These are phyloP conservation scores for Xenentodon cancila DNA, from an alignment of 2,797 vertebrate genomes.

Conservation along the genomic window DNA sequence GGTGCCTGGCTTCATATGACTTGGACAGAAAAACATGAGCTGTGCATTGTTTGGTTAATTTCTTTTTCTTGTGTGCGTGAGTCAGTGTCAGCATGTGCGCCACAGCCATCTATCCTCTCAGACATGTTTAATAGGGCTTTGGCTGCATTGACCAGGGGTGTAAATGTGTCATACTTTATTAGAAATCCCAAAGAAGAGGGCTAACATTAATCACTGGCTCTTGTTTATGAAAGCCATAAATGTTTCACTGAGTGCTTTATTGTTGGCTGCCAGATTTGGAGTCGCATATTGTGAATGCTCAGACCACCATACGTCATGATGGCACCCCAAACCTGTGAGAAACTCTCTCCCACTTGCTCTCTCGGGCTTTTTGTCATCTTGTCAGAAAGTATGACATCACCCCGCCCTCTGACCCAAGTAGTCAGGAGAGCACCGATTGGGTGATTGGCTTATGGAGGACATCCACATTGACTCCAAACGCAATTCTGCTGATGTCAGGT, in stretches of 20 bases:
- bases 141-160: slow-evolving; percentile 81
- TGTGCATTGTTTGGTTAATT: slow-evolving; percentile 71
- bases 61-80: slow-evolving; percentile 34
- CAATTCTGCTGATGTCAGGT: slow-evolving; percentile 81
- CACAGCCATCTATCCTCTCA: slow-evolving; percentile 73
- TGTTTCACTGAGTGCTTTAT: slow-evolving; percentile 86
- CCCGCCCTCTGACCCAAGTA: slow-evolving; percentile 73
- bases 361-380: slow-evolving; percentile 69
- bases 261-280: slow-evolving; percentile 77
- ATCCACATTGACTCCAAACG: slow-evolving; percentile 80
- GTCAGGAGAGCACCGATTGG: slow-evolving; percentile 79
- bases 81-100: slow-evolving; percentile 18
- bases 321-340: slow-evolving; percentile 49
- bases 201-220: slow-evolving; percentile 86
- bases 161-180: slow-evolving; percentile 88
- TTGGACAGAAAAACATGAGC: slow-evolving; percentile 50
- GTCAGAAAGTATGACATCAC: slow-evolving; percentile 83
- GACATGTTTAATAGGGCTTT: slow-evolving; percentile 81
- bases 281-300: slow-evolving; percentile 46
- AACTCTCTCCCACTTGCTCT: slow-evolving; percentile 23
- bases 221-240: slow-evolving; percentile 89
- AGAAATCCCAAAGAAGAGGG: slow-evolving; percentile 86
- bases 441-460: slow-evolving; percentile 78
- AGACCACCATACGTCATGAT: slow-evolving; percentile 34
- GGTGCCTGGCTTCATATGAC: slow-evolving; percentile 46